A percentile compares a stretch with the other conserved stretches of the same genome.
Evolutionary conservation across 2,113 vertebrate genomes (phyloP).

Genomic region (Sander vitreus): DNA sequence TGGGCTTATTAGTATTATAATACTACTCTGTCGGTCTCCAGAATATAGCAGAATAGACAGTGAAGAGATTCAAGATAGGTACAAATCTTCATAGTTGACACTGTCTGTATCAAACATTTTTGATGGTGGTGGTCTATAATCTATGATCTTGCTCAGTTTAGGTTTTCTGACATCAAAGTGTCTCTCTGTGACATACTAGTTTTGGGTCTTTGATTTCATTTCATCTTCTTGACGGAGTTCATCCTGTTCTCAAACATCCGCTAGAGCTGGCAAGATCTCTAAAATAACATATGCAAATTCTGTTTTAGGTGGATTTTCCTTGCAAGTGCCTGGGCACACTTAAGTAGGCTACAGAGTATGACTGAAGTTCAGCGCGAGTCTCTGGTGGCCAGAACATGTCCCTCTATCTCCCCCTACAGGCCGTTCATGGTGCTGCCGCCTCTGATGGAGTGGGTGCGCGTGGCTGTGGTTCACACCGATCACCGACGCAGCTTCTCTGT

Average conservation of each 20-base stretch:
- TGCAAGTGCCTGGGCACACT: slow-evolving; percentile 11
- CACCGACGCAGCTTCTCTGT: slow-evolving; percentile 97
- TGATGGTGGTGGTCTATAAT: background rate
- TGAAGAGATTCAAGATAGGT: background rate
- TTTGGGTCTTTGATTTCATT: slow-evolving; percentile 29
- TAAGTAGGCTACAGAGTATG: background rate
- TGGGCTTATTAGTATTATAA: background rate
- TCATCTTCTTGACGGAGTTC: slow-evolving; percentile 21
- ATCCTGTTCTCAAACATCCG: slow-evolving; percentile 45
- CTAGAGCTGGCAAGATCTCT: background rate
- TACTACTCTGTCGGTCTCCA: background rate
- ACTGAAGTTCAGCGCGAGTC: slow-evolving; percentile 18
- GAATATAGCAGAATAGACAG: background rate
- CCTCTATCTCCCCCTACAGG: slow-evolving; percentile 85
- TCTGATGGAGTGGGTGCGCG: slow-evolving; percentile 98
- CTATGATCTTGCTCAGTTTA: background rate
- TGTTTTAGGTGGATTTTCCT: slow-evolving; percentile 47
- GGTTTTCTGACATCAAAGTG: slow-evolving; percentile 20
- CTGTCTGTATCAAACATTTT: background rate
- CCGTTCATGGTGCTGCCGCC: slow-evolving; percentile 96
- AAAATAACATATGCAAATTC: slow-evolving; percentile 57
- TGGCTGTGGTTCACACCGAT: slow-evolving; percentile 93
- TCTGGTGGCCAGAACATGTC: slow-evolving; percentile 23
- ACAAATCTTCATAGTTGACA: background rate
- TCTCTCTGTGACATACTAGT: background rate